Conservation (phyloP, 2,888 invertebrate genomes). For the Fragum sueziense region DNA sequence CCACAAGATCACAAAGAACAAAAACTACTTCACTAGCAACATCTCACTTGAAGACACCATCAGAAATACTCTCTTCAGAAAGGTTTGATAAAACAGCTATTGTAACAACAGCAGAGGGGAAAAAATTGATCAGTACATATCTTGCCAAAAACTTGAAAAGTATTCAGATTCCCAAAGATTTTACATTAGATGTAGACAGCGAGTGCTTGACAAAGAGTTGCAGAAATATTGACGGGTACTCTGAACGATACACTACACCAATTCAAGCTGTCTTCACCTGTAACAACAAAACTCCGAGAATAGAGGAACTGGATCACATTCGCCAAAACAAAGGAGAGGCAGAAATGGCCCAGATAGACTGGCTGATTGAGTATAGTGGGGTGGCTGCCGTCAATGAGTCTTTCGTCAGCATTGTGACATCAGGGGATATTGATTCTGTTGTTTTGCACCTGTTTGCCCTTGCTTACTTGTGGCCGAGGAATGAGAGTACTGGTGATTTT, state of each 20-base stretch:
- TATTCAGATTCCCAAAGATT: neutral
- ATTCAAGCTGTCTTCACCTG: neutral
- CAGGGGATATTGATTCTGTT: slow-evolving; percentile 24
- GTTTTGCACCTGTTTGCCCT: slow-evolving; percentile 7
- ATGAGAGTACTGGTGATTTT: neutral
- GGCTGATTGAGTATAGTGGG: neutral
- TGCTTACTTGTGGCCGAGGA: neutral
- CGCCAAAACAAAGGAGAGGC: slow-evolving; percentile 19
- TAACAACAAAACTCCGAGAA: neutral
- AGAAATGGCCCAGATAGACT: slow-evolving; percentile 7
- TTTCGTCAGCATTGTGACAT: slow-evolving; percentile 17
- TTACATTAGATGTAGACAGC: neutral
- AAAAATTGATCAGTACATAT: slow-evolving; percentile 33
- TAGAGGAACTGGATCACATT: neutral
- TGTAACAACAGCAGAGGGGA: slow-evolving; percentile 31
- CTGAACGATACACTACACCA: neutral
- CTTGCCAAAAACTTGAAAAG: slow-evolving; percentile 19
- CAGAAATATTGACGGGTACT: neutral
- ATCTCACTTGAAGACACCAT: neutral
- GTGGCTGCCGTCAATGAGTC: neutral
- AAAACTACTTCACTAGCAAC: neutral
- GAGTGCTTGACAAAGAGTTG: neutral
- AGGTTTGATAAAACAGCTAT: neutral
- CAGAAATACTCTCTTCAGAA: neutral
- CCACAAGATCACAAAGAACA: neutral